These are phyloP conservation scores for Chloromyia formosa DNA, from an alignment of 2,888 invertebrate species.

Conservation along the genomic window DNA sequence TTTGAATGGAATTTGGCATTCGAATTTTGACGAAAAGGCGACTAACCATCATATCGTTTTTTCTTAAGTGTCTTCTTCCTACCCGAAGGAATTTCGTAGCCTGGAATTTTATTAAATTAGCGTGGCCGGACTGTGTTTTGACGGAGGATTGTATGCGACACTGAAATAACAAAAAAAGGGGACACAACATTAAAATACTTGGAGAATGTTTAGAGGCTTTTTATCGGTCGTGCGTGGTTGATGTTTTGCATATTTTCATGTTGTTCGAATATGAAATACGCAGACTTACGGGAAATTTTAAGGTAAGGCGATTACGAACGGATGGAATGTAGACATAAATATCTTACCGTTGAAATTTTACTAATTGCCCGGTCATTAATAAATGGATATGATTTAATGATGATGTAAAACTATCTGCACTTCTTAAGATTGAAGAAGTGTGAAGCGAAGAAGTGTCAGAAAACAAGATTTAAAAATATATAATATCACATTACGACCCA, in stretches of 20 bases:
- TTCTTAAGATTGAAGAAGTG: too few relatives aligned
- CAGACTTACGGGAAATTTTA: too few relatives aligned
- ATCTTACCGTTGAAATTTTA: too few relatives aligned
- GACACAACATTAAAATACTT: constrained; percentile 39
- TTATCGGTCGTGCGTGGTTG: constrained; percentile 11
- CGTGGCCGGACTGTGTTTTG: background rate
- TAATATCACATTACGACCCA: too few relatives aligned
- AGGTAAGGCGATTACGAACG: too few relatives aligned
- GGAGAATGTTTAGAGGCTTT: constrained; percentile 23
- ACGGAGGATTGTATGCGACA: background rate
- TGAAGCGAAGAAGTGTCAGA: too few relatives aligned
- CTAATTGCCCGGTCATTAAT: too few relatives aligned
- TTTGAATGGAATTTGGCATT: constrained; percentile 44
- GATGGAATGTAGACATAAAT: too few relatives aligned
- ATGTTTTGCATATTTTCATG: constrained; percentile 30
- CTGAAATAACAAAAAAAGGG: background rate
- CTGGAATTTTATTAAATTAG: constrained; percentile 42
- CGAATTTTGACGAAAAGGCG: constrained; percentile 42
- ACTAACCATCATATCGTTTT: constrained; percentile 41
- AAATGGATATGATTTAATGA: too few relatives aligned
- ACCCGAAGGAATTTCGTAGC: constrained; percentile 4
- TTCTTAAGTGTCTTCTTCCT: constrained; percentile 11
- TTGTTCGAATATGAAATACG: constrained; percentile 20
- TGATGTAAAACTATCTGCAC: too few relatives aligned
- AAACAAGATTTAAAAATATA: too few relatives aligned